Evolutionary conservation across 2,797 vertebrate species (phyloP), one percentile per base, ranked within the genome.

Genomic region (Erethizon dorsatum): DNA sequence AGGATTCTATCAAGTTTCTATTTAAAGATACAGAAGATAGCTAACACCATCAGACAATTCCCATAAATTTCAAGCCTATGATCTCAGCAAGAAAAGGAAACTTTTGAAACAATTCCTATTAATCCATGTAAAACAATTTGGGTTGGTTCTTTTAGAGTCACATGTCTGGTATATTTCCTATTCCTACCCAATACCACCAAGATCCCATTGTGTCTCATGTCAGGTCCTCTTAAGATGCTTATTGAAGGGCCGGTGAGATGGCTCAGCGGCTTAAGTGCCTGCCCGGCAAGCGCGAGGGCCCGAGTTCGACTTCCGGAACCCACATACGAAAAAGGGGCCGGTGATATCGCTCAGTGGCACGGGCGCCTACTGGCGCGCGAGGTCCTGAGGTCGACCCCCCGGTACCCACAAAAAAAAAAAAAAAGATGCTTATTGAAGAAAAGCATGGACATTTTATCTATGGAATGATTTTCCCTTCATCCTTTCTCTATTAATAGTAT

Each of bases 171-270:
- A 41, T 47, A 13, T 9, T 78, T 41, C 7, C 20, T 6, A 33
- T 56, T 37, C 7, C 11, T 14, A 69, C 11, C 4, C 2, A 2
- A 1, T 37, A 84, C 14, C 26, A 54, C 1, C 41, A 37, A 18
- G 3, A 77, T 0, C 0, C 20, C 13, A n/a, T 1, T 14, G 5
- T 37, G 12, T 28, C 13, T 82, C 33, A 54, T 33, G 15, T 9
- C 57, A n/a, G 33, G 12, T 28, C 54, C 15, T 6, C 15, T 83
- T 47, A 18, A 59, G 0, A 63, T 79, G 1, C 5, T 61, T 12
- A 14, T 28, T 88, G 20, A 52, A 28, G 12, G n/a, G n/a, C n/a
- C n/a, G n/a, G n/a, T n/a, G n/a, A n/a, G n/a, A n/a, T n/a, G n/a
- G n/a, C n/a, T n/a, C n/a, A n/a, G n/a, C n/a, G n/a, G n/a, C n/a